These are phyloP conservation scores for Drosophila mettleri DNA, from an alignment of 2,888 invertebrate species.

Conservation along the genomic window DNA sequence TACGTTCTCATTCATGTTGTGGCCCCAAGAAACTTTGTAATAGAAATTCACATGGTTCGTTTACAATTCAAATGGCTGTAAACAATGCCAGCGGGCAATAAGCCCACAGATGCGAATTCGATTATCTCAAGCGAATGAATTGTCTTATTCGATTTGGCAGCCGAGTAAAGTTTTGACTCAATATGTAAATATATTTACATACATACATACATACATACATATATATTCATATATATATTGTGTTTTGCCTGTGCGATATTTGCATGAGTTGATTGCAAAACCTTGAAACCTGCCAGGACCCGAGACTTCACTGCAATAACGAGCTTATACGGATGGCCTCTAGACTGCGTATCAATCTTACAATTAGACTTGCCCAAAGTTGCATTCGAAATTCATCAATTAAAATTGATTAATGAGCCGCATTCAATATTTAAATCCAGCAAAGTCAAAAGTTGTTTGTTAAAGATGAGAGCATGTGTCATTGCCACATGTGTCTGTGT, in stretches of 20 bases:
- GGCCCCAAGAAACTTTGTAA: slow-evolving; percentile 48
- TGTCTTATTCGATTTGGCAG: slow-evolving; percentile 77
- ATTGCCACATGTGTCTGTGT: slow-evolving; percentile 22
- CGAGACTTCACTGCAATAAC: slow-evolving; percentile 56
- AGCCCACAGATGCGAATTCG: slow-evolving; percentile 73
- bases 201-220: background rate
- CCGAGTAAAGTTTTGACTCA: slow-evolving; percentile 34
- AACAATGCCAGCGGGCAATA: slow-evolving; percentile 62
- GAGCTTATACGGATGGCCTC: slow-evolving; percentile 56
- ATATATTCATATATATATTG: background rate
- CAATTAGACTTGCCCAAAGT: slow-evolving; percentile 15
- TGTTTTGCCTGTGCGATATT: slow-evolving; percentile 37
- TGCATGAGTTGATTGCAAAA: slow-evolving; percentile 74
- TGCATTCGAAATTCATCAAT: background rate
- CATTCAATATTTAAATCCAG: background rate
- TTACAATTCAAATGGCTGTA: slow-evolving; percentile 68
- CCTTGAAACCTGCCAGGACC: slow-evolving; percentile 63
- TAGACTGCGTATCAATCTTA: slow-evolving; percentile 2
- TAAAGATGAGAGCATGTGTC: no score
- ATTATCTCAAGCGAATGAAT: slow-evolving; percentile 79
- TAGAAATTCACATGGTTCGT: slow-evolving; percentile 60
- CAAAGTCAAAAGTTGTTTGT: background rate
- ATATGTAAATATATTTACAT: background rate
- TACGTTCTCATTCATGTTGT: slow-evolving; percentile 17
- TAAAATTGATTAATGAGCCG: background rate